Conservation (phyloP, 30 jellyfish, hydroid and myxozoan species). For the Euphysa ruthae region DNA sequence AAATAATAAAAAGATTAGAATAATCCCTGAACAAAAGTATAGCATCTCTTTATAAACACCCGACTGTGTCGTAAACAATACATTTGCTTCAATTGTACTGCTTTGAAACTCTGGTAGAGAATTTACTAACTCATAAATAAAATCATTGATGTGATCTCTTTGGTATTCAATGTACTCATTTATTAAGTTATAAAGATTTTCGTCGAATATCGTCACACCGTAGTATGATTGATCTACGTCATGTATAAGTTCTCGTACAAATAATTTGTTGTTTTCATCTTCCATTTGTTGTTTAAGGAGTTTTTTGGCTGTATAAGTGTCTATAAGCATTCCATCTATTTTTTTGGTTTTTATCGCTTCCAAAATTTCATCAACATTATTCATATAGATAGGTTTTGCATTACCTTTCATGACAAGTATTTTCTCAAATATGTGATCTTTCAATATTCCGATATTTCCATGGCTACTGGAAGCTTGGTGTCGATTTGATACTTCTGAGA, state of each 20-base stretch:
- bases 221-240: constrained; percentile 29
- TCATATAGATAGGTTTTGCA: constrained; percentile 3
- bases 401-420: constrained; percentile 24
- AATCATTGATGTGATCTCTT: constrained; percentile 8
- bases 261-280: not conserved
- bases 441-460: constrained; percentile 22
- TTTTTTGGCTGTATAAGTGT: constrained; percentile 18
- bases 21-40: not conserved
- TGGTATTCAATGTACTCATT: constrained; percentile 29
- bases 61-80: constrained; percentile 19
- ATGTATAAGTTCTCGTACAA: not conserved
- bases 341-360: not conserved
- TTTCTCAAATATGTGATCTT: constrained; percentile 19
- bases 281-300: not conserved
- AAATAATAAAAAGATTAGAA: not conserved
- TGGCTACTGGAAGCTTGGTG: constrained; percentile 3
- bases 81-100: constrained; percentile 15
- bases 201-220: constrained; percentile 22
- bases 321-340: constrained; percentile 15
- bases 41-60: constrained; percentile 2
- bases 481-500: constrained; percentile 3
- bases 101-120: constrained; percentile 6
- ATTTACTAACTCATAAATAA: not conserved
- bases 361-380: not conserved
- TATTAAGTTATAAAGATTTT: constrained; percentile 3